Evolutionary conservation across 2,888 invertebrate species (phyloP), one percentile per base, ranked within the genome.

Genomic region (Polia nebulosa): DNA sequence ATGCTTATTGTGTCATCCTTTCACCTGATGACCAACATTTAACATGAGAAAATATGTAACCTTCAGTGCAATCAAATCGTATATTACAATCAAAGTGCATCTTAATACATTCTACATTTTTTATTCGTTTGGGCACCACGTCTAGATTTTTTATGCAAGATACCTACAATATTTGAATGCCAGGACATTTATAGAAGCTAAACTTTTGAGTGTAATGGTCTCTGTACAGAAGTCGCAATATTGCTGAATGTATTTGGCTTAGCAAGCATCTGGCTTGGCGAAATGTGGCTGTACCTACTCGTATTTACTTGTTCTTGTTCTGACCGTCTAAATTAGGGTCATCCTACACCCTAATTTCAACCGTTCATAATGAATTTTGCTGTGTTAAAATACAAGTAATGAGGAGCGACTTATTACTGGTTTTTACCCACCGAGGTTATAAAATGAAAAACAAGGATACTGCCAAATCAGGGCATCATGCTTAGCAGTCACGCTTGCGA

Each of bases 1-100:
- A 44, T 44, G 20, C 44, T 32, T 27, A 36, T 52, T 71, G 59
- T 53, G 72, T 44, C 36, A 58, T 72, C 78, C 79, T 73, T 73
- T 74, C 79, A 78, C 78, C 25, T 29, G 36, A 41, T 63, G 71
- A 62, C 56, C 53, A 77, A 59, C 34, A 34, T 49, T 39, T 59
- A 49, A 72, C 32, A 39, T 72, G 72, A 34, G 60, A 71, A 77
- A 61, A 56, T 22, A 56, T 60, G 49, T 72, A 57, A 77, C 74
- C 74, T 74, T 73, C 64, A 78, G 9, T 53, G 63, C 52, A 49
- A 63, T 72, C 49, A 22, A 77, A 70, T 55, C 20, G 29, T 57
- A 20, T 45, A 56, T 67, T 47, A 72, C n/a, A 45, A 29, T 34
- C 34, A 47, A 68, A 68, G 56, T 72, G 70, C 71, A 71, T 77